Base-by-base conservation (phyloP, 2,888 invertebrate species). In the Antheraea yamamai region DNA sequence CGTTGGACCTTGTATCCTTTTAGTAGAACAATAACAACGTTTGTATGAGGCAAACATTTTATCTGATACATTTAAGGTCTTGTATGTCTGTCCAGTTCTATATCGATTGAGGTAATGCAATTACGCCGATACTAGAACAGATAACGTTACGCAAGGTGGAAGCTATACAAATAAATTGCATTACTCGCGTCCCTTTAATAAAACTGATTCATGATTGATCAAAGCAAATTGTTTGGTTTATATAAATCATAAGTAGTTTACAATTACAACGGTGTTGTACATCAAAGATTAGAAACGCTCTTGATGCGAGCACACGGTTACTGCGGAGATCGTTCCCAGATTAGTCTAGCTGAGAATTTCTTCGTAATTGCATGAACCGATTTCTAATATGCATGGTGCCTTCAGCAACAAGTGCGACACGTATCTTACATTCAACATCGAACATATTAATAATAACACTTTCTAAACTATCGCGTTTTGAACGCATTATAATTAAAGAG, bases 281-380 rank as follows among this genome's bases (percentile, higher is more conserved):
- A 84, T 85, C 84, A 81, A 81, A 84, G 82, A 89, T 87, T 88
- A 85, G 86, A 83, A 83, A 86, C 82, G 85, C 84, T 85, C 82
- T 84, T 83, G 81, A 75, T 79, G 76, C 81, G 78, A 81, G 83
- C 81, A 81, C 79, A 84, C 81, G 78, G 82, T 81, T 78, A 76
- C 79, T 81, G 81, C 80, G 78, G 84, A 85, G 87, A 88, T 88
- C 77, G 80, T 81, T 84, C 80, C 80, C 80, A 81, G 84, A 85
- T 88, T 84, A 82, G 79, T 81, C 75, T 78, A 75, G 74, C 80
- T 47, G 47, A 82, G 81, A 86, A 84, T 84, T 84, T 85, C 84
- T 85, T 83, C 75, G 81, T 81, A 85, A 85, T 85, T 86, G 82
- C 76, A 81, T 80, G 82, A 77, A 79, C 79, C 79, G 75, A 75